Percentiles rank a stretch among this genome's conserved stretches.
These are phyloP conservation scores for Microcebus tavaratra DNA, from an alignment of 2,113 vertebrate species.

Conservation along the genomic window DNA sequence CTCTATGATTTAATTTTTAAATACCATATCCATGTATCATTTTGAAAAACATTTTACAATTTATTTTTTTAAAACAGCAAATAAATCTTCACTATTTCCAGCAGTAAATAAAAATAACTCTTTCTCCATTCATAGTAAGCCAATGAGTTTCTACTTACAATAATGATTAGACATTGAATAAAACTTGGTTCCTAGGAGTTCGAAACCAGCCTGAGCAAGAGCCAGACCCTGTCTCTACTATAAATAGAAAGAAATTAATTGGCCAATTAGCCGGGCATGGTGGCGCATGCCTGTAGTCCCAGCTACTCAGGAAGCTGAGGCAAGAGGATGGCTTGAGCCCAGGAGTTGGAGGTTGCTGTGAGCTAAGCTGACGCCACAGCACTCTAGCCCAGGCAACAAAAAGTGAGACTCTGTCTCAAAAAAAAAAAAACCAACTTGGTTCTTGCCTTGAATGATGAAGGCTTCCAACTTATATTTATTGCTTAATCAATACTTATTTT, in stretches of 20 bases:
- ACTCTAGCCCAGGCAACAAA: too few species aligned
- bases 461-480: background rate
- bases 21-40: background rate
- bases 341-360: too few species aligned
- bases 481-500: background rate
- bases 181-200: background rate
- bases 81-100: background rate
- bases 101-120: background rate
- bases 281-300: too few species aligned
- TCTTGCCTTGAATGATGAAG: background rate
- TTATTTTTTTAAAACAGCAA: background rate
- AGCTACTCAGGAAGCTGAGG: too few species aligned
- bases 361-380: too few species aligned
- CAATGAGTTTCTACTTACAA: background rate
- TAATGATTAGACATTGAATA: background rate
- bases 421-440: background rate
- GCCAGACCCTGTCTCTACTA: too few species aligned
- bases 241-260: too few species aligned
- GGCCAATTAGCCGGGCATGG: too few species aligned
- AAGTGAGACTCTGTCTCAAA: too few species aligned
- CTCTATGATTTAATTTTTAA: background rate
- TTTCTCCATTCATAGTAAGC: background rate
- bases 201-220: too few species aligned
- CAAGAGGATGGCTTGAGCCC: too few species aligned
- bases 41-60: background rate